Percentiles rank a stretch among this genome's conserved stretches.
These are phyloP conservation scores for Apotomis capreana DNA, from an alignment of 2,888 invertebrate genomes.

Conservation along the genomic window DNA sequence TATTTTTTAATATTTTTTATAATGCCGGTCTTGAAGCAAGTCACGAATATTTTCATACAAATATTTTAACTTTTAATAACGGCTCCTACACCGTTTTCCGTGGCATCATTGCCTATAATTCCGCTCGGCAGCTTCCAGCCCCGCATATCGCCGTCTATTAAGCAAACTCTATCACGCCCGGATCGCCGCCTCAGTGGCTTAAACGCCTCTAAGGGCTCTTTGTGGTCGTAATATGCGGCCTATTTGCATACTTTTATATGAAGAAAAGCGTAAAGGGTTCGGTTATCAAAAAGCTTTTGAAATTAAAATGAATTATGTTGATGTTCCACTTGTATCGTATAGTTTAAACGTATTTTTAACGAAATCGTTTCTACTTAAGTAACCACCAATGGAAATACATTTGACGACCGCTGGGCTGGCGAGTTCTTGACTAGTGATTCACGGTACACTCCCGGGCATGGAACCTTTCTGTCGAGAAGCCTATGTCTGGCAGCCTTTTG, in stretches of 20 bases:
- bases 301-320: background rate
- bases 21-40: too few relatives aligned
- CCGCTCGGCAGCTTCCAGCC: background rate
- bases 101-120: background rate
- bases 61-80: background rate
- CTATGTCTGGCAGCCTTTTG: too few relatives aligned
- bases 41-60: too few relatives aligned
- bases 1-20: too few relatives aligned
- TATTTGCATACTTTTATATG: conserved; percentile 19
- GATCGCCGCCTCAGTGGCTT: background rate
- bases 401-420: too few relatives aligned
- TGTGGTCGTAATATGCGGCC: conserved; percentile 14
- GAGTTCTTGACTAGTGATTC: too few relatives aligned
- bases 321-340: background rate
- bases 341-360: background rate
- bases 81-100: background rate
- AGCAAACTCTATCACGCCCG: conserved; percentile 10
- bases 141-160: conserved; percentile 6
- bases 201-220: conserved; percentile 6
- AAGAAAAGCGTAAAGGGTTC: background rate
- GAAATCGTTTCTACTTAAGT: background rate
- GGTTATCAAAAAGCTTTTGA: background rate
- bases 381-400: too few relatives aligned
- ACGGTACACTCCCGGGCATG: too few relatives aligned
- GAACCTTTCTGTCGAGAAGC: too few relatives aligned